Base-by-base conservation (phyloP, 2,113 vertebrate genomes). In the Semicossyphus pulcher region DNA sequence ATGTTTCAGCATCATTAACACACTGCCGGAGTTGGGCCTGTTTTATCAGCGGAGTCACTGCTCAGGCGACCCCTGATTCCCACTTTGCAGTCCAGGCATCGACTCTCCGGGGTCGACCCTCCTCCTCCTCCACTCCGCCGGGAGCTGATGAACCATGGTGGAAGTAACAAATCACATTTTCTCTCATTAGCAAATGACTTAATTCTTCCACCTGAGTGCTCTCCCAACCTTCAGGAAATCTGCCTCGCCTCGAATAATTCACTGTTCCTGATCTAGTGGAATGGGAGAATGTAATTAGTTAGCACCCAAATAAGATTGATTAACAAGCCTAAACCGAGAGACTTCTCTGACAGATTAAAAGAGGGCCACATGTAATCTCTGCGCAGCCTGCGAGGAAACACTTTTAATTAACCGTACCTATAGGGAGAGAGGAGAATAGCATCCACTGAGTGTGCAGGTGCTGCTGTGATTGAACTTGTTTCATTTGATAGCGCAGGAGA, bases 321-420 rank as follows among this genome's bases (percentile, higher is more conserved):
- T 86, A 88, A 84, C 75, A 32, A 54, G 48, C 56, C 60, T 21
- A 63, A 81, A 80, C 79, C 68, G 12, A 39, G 84, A 84, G 81
- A 83, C 83, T 64, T 81, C 57, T 25, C 57, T 11, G 52, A 60
- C 62, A 83, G 80, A 89, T 87, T 82, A 79, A 89, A 81, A 60
- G 53, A 78, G 62, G 62, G 72, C 49, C 21, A n/a, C 12, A 23
- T 34, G 47, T 68, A 80, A 85, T 88, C 72, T 81, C 37, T 59
- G 10, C 41, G 72, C 73, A 34, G 70, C 71, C 53, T 4, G 49
- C 51, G 81, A 85, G 70, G 59, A 67, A 83, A 69, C 56, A 26
- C 62, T 68, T 87, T 88, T 87, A 89, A 92, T 88, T 80, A 89
- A 75, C 16, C 53, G 3, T 44, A 75, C 78, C 85, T 77, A 45